These are phyloP conservation scores for Campoplex nolae DNA, from an alignment of 2,888 invertebrate species.

Conservation along the genomic window DNA sequence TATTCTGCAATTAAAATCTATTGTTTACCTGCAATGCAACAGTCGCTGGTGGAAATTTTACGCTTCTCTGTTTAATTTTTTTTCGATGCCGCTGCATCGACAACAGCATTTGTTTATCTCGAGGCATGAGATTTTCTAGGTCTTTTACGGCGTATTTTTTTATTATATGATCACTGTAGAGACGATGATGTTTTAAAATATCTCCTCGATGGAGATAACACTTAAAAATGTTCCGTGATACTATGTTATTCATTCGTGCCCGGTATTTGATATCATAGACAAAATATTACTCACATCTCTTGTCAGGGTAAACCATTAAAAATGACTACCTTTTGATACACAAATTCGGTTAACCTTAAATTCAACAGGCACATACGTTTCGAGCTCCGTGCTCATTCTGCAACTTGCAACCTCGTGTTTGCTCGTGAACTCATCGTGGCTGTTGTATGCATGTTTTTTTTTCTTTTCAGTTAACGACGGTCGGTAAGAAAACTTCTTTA, in stretches of 20 bases:
- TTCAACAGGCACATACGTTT: not conserved
- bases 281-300: not conserved
- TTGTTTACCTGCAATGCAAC: conserved; percentile 56
- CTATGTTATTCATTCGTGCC: conserved; percentile 53
- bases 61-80: conserved; percentile 29
- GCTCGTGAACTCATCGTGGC: no score
- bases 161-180: conserved; percentile 17
- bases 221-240: conserved; percentile 42
- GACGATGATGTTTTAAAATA: conserved; percentile 33
- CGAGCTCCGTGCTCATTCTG: no score
- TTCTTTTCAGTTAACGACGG: not conserved
- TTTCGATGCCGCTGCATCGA: conserved; percentile 55
- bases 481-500: no score
- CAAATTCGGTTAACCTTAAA: not conserved
- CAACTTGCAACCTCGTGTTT: not conserved
- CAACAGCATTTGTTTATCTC: conserved; percentile 37
- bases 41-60: conserved; percentile 14
- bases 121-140: conserved; percentile 33
- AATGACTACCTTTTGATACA: no score
- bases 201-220: conserved; percentile 36
- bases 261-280: not conserved
- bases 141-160: not conserved
- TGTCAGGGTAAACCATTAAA: not conserved
- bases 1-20: conserved; percentile 6
- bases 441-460: no score